Conservation (phyloP, 23 tunicate genomes). For the Styela clava region DNA sequence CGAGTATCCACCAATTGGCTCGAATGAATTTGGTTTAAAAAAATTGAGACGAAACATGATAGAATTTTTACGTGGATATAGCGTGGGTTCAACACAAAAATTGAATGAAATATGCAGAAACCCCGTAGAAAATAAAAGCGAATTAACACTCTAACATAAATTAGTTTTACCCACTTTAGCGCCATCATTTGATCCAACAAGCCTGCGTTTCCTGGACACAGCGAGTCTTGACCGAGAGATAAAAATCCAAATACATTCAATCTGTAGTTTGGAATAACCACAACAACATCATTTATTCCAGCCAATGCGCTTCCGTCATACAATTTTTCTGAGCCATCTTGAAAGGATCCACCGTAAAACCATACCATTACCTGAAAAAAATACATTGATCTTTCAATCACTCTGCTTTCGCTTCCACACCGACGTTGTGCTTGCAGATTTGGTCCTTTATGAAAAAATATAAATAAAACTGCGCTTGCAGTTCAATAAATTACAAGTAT, state of each 20-base stretch:
- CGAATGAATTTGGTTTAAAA: no score
- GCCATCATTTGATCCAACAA: slow-evolving; percentile 64
- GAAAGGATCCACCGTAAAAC: slow-evolving; percentile 71
- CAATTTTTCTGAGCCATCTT: slow-evolving; percentile 23
- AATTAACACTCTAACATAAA: no score
- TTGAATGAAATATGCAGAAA: no score
- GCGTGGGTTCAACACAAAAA: no score
- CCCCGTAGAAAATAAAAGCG: no score
- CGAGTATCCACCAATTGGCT: neutral
- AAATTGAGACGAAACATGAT: no score
- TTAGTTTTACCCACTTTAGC: slow-evolving; percentile 57
- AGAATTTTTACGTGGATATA: no score
- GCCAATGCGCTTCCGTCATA: slow-evolving; percentile 50
- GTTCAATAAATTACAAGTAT: no score
- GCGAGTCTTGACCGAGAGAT: slow-evolving; percentile 40
- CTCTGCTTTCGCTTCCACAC: neutral
- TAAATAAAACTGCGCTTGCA: no score
- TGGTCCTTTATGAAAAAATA: neutral
- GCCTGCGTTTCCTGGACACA: slow-evolving; percentile 72
- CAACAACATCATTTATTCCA: slow-evolving; percentile 55
- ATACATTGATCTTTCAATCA: no score
- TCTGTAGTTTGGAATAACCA: slow-evolving; percentile 70
- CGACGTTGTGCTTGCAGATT: neutral
- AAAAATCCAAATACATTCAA: slow-evolving; percentile 66
- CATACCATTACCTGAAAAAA: slow-evolving; percentile 51